phyloP scores from a whole-genome alignment of 2,888 invertebrate species.

The Odontothrips loti region DNA sequence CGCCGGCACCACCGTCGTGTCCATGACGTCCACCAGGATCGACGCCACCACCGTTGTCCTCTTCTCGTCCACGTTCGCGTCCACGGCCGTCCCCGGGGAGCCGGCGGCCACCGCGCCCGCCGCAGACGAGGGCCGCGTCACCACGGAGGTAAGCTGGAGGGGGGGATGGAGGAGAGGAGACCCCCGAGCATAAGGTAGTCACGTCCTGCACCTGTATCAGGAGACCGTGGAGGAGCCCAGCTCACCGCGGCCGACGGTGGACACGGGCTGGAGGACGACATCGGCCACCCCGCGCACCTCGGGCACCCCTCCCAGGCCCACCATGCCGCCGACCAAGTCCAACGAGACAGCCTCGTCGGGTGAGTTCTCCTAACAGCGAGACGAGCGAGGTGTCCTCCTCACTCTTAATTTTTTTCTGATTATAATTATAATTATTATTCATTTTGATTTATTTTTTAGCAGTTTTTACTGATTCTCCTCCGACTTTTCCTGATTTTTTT shows the following conservation, averaged over 20 bases:
- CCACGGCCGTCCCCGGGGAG: not conserved
- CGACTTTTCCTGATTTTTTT: no score
- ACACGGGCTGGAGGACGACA: conserved; percentile 3
- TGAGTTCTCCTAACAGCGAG: no score
- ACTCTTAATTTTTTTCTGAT: no score
- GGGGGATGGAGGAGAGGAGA: not conserved
- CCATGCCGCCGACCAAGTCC: conserved; percentile 38
- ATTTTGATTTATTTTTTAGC: no score
- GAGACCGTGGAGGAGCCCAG: not conserved
- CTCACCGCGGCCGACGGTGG: not conserved
- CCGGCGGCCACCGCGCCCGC: not conserved
- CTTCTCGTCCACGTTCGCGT: conserved; percentile 5
- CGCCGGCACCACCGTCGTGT: not conserved
- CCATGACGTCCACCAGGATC: not conserved
- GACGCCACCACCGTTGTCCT: conserved; percentile 13
- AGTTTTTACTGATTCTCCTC: no score
- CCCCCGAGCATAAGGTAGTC: not conserved
- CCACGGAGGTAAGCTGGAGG: not conserved
- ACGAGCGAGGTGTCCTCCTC: no score
- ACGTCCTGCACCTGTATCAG: not conserved
- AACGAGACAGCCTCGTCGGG: no score
- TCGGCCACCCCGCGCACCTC: not conserved
- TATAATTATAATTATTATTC: no score
- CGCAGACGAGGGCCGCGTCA: not conserved
- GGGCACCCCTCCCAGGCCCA: not conserved